These are phyloP conservation scores for Andricus curvator DNA, from an alignment of 2,888 invertebrate species.

Conservation along the genomic window DNA sequence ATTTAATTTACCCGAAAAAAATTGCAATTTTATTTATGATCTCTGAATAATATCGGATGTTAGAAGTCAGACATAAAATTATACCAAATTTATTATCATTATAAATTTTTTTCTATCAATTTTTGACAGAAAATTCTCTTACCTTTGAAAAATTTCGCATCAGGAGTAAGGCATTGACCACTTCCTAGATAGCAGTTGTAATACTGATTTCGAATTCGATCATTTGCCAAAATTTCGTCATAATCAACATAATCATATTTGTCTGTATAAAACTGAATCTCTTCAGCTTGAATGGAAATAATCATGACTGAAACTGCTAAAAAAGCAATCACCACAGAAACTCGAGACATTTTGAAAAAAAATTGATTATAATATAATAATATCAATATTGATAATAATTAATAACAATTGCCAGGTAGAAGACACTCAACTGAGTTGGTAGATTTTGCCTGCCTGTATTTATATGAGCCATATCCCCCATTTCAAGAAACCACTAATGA, in stretches of 20 bases:
- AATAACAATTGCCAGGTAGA: background rate
- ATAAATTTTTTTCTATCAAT: background rate
- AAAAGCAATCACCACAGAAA: background rate
- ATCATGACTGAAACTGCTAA: background rate
- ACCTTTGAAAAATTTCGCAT: constrained; percentile 62
- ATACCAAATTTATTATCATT: background rate
- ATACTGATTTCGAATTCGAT: constrained; percentile 63
- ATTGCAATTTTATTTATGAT: too few relatives aligned
- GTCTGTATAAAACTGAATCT: constrained; percentile 58
- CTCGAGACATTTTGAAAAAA: background rate
- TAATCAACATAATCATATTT: constrained; percentile 64
- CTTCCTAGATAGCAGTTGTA: constrained; percentile 66
- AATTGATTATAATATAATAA: background rate
- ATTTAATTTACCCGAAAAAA: too few relatives aligned
- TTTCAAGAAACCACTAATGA: constrained; percentile 18
- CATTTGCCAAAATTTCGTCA: constrained; percentile 64
- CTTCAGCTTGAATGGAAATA: background rate
- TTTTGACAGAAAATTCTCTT: background rate
- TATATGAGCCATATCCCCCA: constrained; percentile 22
- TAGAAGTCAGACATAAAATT: background rate
- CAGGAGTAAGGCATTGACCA: constrained; percentile 61
- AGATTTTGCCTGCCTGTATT: constrained; percentile 5
- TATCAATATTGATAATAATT: too few relatives aligned
- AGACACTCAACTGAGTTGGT: background rate
- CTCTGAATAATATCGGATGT: background rate